Evolutionary conservation across 1,140 invertebrate genomes (phyloP).

Genomic region (Rhagoletis zephyria): DNA sequence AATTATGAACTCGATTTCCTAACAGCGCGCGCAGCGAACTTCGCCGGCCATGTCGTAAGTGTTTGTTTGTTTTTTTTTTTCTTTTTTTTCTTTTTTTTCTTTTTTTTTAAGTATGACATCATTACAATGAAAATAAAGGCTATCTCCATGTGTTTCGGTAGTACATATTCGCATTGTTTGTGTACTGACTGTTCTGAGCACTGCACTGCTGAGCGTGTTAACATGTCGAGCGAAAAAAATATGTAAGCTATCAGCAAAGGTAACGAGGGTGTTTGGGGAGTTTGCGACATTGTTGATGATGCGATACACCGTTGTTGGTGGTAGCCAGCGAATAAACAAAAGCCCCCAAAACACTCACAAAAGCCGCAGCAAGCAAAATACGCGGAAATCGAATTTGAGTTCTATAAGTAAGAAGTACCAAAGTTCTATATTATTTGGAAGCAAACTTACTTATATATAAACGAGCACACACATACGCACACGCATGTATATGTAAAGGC

Average conservation of each 20-base stretch:
- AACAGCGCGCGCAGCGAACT: background rate
- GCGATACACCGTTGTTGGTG: background rate
- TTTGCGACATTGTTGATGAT: background rate
- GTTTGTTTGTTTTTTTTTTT: background rate
- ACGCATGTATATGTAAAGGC: too few species aligned
- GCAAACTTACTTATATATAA: too few species aligned
- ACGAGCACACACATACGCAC: too few species aligned
- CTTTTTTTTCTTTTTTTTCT: too few species aligned
- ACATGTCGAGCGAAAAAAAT: conserved; percentile 8
- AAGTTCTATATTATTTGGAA: background rate
- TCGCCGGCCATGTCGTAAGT: background rate
- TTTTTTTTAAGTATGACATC: conserved; percentile 39
- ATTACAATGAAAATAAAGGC: background rate
- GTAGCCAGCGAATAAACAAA: background rate
- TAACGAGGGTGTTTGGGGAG: background rate
- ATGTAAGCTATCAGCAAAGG: background rate
- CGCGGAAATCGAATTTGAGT: conserved; percentile 27
- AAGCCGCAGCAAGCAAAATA: background rate
- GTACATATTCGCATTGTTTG: background rate
- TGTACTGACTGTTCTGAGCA: background rate
- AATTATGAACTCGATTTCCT: background rate
- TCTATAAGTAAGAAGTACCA: background rate
- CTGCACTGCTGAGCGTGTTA: conserved; percentile 1
- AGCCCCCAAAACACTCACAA: background rate
- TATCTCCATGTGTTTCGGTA: background rate